A percentile compares a stretch with the other conserved stretches of the same genome.
phyloP scores from a whole-genome alignment of 2,797 vertebrate species.

The Stomatorhinus walkeri region DNA sequence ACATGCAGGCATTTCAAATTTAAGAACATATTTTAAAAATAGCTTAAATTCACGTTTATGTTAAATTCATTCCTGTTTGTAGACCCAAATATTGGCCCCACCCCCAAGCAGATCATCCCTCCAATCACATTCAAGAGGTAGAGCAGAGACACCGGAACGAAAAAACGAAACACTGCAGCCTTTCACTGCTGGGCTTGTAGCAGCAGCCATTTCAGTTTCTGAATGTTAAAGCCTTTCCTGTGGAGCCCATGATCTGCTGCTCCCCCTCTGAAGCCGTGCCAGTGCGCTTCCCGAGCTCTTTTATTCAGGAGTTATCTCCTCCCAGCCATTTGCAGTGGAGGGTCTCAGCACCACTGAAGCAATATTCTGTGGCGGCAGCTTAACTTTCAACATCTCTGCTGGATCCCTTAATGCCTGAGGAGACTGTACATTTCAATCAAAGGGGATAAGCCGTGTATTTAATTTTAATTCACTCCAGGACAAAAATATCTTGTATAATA shows the following conservation, averaged over 20 bases:
- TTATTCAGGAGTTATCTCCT: background rate
- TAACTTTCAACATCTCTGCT: background rate
- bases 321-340: background rate
- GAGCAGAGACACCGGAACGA: background rate
- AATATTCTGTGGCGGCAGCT: background rate
- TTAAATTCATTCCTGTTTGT: background rate
- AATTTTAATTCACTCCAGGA: background rate
- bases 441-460: background rate
- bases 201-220: background rate
- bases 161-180: background rate
- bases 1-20: background rate
- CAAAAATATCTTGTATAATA: conserved; percentile 8
- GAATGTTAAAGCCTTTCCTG: background rate
- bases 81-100: background rate
- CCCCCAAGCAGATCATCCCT: background rate
- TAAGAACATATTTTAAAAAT: background rate
- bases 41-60: background rate
- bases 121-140: background rate
- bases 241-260: background rate
- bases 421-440: background rate
- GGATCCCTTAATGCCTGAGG: conserved; percentile 1
- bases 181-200: background rate
- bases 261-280: background rate
- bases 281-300: background rate
- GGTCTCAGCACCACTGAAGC: background rate